phyloP scores from a whole-genome alignment of 2,888 invertebrate species.

The Rotaria magnacalcarata region DNA sequence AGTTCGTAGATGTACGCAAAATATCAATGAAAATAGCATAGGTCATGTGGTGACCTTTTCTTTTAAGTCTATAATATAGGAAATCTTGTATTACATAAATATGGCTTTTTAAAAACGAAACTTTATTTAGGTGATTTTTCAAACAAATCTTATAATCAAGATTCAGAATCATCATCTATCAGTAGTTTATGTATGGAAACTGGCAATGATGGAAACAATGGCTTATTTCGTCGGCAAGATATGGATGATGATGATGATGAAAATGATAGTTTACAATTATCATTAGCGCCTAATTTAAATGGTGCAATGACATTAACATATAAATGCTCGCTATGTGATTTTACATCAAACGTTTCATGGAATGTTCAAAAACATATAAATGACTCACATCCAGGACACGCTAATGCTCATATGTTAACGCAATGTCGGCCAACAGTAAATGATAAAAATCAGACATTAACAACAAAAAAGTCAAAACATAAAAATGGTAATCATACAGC shows the following conservation, averaged over 20 bases:
- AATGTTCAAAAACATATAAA: constrained; percentile 22
- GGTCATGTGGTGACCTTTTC: no score
- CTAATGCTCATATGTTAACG: background rate
- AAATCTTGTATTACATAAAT: no score
- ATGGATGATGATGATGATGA: background rate
- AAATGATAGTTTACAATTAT: background rate
- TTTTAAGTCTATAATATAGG: no score
- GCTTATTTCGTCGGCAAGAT: background rate
- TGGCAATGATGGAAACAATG: background rate
- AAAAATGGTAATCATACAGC: background rate
- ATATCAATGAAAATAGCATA: no score
- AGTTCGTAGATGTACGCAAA: no score
- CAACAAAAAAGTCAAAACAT: background rate
- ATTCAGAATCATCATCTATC: background rate
- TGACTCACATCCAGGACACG: background rate
- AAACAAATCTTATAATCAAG: background rate
- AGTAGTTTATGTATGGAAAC: background rate
- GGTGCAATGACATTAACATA: background rate
- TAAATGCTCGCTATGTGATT: constrained; percentile 33
- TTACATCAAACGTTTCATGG: background rate
- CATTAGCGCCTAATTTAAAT: background rate
- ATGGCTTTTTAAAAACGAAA: background rate
- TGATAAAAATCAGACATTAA: background rate
- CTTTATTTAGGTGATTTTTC: background rate
- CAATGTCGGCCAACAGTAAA: background rate